Conservation (phyloP, 2,888 invertebrate species). For the Carabus problematicus region DNA sequence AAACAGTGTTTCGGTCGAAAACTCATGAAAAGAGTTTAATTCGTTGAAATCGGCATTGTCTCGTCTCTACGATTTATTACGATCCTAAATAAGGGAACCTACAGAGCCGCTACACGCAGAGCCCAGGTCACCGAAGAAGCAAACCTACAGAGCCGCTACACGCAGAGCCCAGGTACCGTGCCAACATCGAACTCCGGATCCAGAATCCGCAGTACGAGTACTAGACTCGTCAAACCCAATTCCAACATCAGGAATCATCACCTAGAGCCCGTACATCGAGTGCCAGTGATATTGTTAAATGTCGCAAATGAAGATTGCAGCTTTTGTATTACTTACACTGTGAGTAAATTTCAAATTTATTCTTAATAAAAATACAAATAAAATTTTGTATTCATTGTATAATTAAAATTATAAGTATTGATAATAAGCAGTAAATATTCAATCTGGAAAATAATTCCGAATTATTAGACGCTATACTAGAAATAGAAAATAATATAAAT, state of each 20-base stretch:
- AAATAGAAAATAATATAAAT: slow-evolving; percentile 11
- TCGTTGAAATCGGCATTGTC: too few relatives aligned
- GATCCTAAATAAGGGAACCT: too few relatives aligned
- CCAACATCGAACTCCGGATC: neutral
- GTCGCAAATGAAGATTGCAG: neutral
- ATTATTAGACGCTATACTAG: neutral
- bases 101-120: slow-evolving; percentile 19
- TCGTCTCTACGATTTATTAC: too few relatives aligned
- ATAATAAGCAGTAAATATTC: neutral
- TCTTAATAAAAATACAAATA: too few relatives aligned
- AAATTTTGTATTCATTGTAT: neutral
- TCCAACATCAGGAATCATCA: neutral
- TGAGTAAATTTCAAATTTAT: slow-evolving; percentile 3
- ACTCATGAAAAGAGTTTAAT: too few relatives aligned
- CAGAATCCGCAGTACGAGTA: neutral
- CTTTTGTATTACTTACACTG: neutral
- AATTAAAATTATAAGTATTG: neutral
- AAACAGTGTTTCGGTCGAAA: too few relatives aligned
- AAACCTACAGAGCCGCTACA: slow-evolving; percentile 19
- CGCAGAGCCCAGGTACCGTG: slow-evolving; percentile 11
- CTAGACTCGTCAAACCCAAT: neutral
- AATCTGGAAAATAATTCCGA: neutral
- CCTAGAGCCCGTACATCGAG: slow-evolving; percentile 3
- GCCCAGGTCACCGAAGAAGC: neutral
- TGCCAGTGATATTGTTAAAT: slow-evolving; percentile 4